Base-by-base conservation (phyloP, 2,888 invertebrate species). In the Tipula unca region DNA sequence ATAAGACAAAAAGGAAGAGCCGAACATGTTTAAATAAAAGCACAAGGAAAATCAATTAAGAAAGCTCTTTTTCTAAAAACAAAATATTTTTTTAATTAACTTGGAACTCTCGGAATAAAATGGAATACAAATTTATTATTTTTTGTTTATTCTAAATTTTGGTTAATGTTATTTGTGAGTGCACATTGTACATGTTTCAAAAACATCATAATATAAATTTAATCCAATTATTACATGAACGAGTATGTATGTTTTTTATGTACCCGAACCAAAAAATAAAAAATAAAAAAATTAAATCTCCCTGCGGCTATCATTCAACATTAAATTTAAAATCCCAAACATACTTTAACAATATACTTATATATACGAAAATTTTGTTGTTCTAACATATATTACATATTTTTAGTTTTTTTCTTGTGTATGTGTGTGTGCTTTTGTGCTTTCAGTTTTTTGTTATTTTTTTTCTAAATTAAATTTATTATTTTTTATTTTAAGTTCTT, bases 241-340 rank as follows among this genome's bases (percentile, higher is more conserved):
- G 69, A 3, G 4, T 69, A 1, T 69, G 69, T 25, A 69, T 25
- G 69, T 20, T n/a, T n/a, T n/a, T n/a, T n/a, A n/a, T n/a, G n/a
- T 25, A 13, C 69, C 69, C 69, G 25, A 69, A 69, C 3, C 48
- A 25, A 69, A 69, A 32, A 32, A 32, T 32, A 32, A 32, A 32
- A 32, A 32, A 32, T 5, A 32, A 32, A 32, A 32, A 32, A 69
- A 69, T 69, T 25, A 69, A 69, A 69, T 69, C 69, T 69, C 69
- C 69, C 69, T 69, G 69, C 69, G 69, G 69, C 69, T 69, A 69
- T 69, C 69, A 69, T 69, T 69, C 69, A 69, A 69, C 69, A 69
- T 69, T 69, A 69, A 25, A 25, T 69, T 69, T 69, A 69, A 69
- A 69, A 69, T 69, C 69, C 69, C 69, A 25, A 69, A 69, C 69